Conservation (phyloP, 2,113 vertebrate genomes). For the Beaufortia kweichowensis region DNA sequence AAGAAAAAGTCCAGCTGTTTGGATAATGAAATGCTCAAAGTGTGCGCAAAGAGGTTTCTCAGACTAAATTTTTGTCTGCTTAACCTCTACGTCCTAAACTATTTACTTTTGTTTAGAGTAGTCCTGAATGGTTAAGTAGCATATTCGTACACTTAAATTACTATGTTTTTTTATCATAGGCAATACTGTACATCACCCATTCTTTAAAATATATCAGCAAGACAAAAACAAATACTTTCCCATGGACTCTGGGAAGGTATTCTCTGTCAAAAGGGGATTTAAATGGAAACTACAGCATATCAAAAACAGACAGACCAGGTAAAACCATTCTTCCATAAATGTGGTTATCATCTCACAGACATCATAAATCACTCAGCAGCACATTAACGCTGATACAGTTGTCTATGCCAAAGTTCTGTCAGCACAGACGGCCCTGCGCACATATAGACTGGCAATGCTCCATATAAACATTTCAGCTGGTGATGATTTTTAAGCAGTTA, state of each 20-base stretch:
- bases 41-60: neutral
- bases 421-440: neutral
- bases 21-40: neutral
- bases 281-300: neutral
- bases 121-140: no score
- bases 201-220: neutral
- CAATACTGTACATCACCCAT: neutral
- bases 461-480: neutral
- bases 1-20: constrained; percentile 9
- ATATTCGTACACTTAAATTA: no score
- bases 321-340: neutral
- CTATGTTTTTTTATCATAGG: neutral
- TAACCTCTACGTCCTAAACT: no score
- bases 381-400: neutral
- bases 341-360: neutral
- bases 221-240: no score
- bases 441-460: neutral
- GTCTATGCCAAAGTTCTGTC: neutral
- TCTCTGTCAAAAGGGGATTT: neutral
- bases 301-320: neutral
- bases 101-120: no score
- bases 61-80: neutral
- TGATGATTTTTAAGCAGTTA: neutral
- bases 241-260: neutral
- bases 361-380: constrained; percentile 3